Evolutionary conservation across 2,888 invertebrate genomes (phyloP).

Genomic region (Papilio elwesi): DNA sequence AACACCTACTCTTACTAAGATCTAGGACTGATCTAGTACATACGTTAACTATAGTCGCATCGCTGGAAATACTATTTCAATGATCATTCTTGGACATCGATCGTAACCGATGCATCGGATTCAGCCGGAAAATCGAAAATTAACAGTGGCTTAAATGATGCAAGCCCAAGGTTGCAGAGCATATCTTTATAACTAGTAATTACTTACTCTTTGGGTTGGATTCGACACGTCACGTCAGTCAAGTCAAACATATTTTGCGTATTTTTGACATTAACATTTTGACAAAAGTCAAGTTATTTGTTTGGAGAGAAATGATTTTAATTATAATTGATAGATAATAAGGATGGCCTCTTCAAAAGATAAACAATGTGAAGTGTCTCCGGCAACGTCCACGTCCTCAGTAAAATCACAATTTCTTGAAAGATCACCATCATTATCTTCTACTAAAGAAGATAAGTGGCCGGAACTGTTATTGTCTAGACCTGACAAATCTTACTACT

Average conservation of each 20-base stretch:
- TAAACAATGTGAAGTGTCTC: conserved; percentile 63
- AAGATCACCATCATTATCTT: conserved; percentile 72
- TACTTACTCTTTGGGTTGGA: not conserved
- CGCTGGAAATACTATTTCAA: too few relatives aligned
- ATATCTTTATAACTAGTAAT: too few relatives aligned
- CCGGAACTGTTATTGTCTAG: conserved; percentile 78
- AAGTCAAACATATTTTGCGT: conserved; percentile 11
- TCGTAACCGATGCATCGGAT: not conserved
- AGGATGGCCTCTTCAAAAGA: conserved; percentile 72
- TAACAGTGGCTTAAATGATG: not conserved
- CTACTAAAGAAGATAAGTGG: conserved; percentile 77
- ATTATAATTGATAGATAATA: conserved; percentile 50
- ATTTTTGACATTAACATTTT: conserved; percentile 32
- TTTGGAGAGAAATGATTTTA: conserved; percentile 53
- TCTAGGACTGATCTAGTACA: too few relatives aligned
- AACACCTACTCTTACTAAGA: too few relatives aligned
- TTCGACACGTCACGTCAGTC: conserved; percentile 19
- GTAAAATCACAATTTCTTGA: conserved; percentile 65
- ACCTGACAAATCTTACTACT: conserved; percentile 75
- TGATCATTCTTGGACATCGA: not conserved
- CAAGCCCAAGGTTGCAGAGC: not conserved
- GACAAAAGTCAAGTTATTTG: conserved; percentile 33
- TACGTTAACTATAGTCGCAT: too few relatives aligned
- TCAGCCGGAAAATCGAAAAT: not conserved
- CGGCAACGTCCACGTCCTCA: conserved; percentile 69